Evolutionary conservation across 2,113 vertebrate species (phyloP).

Genomic region (Megaceryle torquata): DNA sequence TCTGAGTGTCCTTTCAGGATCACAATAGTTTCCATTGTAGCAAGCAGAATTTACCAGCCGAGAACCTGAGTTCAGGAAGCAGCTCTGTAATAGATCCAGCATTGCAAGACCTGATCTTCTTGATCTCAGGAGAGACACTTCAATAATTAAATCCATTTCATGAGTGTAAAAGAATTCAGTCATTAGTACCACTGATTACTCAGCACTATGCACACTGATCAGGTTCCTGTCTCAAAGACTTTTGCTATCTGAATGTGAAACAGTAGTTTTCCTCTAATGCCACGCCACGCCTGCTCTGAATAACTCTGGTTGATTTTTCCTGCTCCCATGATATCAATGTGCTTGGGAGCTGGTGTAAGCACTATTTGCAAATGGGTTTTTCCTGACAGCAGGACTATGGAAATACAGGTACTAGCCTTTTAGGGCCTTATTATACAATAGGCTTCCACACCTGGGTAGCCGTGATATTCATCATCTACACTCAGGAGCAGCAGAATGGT

Average conservation of each 20-base stretch:
- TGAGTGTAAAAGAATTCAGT: too few relatives aligned
- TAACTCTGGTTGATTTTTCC: neutral
- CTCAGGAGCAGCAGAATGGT: neutral
- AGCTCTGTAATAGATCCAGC: neutral
- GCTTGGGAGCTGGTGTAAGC: neutral
- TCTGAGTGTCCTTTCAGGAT: neutral
- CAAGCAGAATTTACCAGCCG: neutral
- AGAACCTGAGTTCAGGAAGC: neutral
- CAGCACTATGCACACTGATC: neutral
- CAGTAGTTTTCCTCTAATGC: neutral
- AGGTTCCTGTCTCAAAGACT: neutral
- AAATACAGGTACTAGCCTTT: neutral
- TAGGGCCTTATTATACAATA: neutral
- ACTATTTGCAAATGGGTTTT: neutral
- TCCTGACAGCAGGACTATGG: neutral
- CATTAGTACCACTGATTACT: too few relatives aligned
- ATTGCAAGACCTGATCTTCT: neutral
- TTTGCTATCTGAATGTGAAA: neutral
- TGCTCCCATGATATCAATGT: rapidly evolving
- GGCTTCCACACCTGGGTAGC: neutral
- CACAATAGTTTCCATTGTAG: neutral
- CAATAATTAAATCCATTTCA: neutral
- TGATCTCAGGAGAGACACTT: neutral
- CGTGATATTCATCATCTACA: neutral
- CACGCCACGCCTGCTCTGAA: neutral